phyloP scores from a whole-genome alignment of 2,113 vertebrate genomes.

The Pimephales promelas region DNA sequence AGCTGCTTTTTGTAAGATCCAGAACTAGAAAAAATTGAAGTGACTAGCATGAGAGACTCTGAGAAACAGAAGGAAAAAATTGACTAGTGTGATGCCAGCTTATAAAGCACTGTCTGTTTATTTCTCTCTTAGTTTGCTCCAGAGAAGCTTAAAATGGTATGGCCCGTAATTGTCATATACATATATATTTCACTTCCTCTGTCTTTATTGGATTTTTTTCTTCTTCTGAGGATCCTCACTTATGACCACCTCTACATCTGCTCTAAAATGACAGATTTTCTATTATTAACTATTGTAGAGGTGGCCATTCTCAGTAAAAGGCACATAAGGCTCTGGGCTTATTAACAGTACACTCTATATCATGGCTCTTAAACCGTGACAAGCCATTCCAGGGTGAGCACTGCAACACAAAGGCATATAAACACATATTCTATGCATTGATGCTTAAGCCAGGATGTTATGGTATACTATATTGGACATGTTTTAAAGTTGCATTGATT shows the following conservation, averaged over 20 bases:
- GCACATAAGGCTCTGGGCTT: constrained; percentile 28
- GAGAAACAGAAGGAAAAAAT: neutral
- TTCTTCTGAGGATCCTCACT: constrained; percentile 2
- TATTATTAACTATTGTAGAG: constrained; percentile 61
- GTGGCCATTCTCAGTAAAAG: constrained; percentile 70
- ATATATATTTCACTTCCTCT: constrained; percentile 16
- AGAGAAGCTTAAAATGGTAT: constrained; percentile 61
- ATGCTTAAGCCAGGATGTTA: neutral
- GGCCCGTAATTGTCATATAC: constrained; percentile 48
- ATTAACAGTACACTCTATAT: constrained; percentile 27
- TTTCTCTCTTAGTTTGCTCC: constrained; percentile 63
- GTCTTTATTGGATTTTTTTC: constrained; percentile 9
- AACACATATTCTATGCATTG: neutral
- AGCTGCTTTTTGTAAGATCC: neutral
- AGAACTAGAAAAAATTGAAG: neutral
- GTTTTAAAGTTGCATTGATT: neutral
- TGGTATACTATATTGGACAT: neutral
- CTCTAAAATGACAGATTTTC: neutral
- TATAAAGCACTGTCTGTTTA: constrained; percentile 18
- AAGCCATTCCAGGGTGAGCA: constrained; percentile 5
- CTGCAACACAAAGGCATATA: neutral
- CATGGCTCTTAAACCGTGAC: neutral
- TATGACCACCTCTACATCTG: constrained; percentile 64
- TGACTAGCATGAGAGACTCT: neutral
- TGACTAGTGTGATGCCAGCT: neutral